Evolutionary conservation across 2,888 invertebrate species (phyloP).

Genomic region (Erebia palarica): DNA sequence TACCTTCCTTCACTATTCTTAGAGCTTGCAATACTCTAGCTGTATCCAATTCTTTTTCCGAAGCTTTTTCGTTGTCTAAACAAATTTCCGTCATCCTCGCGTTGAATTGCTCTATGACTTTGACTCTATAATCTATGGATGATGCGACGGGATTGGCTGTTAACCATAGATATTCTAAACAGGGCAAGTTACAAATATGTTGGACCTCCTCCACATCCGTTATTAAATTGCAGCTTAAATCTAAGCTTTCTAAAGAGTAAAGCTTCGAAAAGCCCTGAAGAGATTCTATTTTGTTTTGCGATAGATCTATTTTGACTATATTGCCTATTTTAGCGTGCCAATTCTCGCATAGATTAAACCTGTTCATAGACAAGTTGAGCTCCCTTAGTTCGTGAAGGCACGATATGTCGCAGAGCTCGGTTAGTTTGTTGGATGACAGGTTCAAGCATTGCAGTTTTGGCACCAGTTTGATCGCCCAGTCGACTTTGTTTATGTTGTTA

Average conservation of each 20-base stretch:
- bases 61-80: constrained; percentile 93
- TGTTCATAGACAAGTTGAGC: constrained; percentile 91
- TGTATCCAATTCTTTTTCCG: constrained; percentile 94
- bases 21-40: constrained; percentile 95
- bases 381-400: constrained; percentile 88
- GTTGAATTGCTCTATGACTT: constrained; percentile 94
- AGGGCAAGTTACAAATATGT: constrained; percentile 90
- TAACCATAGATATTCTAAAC: constrained; percentile 92
- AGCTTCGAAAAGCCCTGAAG: constrained; percentile 90
- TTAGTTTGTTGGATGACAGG: constrained; percentile 90
- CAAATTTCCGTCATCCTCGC: constrained; percentile 91
- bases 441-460: constrained; percentile 87
- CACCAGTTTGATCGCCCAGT: constrained; percentile 89
- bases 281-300: constrained; percentile 90
- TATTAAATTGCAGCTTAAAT: constrained; percentile 93
- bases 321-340: constrained; percentile 95
- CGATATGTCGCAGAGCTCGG: constrained; percentile 88
- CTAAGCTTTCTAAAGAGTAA: constrained; percentile 92
- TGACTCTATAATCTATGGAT: constrained; percentile 93
- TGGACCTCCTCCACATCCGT: constrained; percentile 91
- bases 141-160: constrained; percentile 95
- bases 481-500: constrained; percentile 89
- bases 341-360: constrained; percentile 86
- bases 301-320: constrained; percentile 91
- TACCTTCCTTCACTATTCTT: constrained; percentile 88